Evolutionary conservation across 2,797 vertebrate species (phyloP), one percentile per base, ranked within the genome.

Genomic region (Vespertilio murinus): DNA sequence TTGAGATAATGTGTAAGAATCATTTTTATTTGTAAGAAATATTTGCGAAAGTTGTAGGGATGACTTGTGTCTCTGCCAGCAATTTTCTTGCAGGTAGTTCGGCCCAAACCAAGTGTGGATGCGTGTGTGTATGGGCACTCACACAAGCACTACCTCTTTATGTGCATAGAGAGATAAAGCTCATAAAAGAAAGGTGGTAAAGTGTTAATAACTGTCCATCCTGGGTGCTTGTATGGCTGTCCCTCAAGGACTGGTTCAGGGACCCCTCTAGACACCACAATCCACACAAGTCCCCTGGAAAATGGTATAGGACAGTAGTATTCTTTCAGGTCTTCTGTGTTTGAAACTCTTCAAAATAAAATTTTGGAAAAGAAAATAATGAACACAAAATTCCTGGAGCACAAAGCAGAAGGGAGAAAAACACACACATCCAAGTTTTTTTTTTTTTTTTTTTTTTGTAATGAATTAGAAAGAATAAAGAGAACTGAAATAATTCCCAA

Each of bases 311-410:
- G 9, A 17, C 5, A 7, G 52, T 18, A 61, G 42, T 73, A 33
- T 25, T 85, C 30, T 87, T 83, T 33, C 11, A 78, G 56, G 25
- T 47, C 70, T 64, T 80, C 69, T 28, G 9, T n/a, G 7, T 59
- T 80, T 49, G 79, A 59, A 87, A 82, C 74, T 59, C 45, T 90
- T 80, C 61, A 71, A 70, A 82, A 30, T 88, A 71, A 77, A 80
- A 52, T 33, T 90, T 40, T 49, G 23, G 52, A 45, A 79, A 59
- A 85, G 25, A 91, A 75, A 79, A 84, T 25, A 10, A 22, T 49
- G 47, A 47, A 71, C 30, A 35, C 5, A 67, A 33, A 91, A 74
- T 75, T 73, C 42, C 33, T 20, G 30, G 49, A n/a, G 59, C 75
- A 82, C 69, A 78, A 3, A 49, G 5, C 35, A 81, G 14, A 49